Conservation (phyloP, 1,140 invertebrate species). For the Zaprionus tsacasi region DNA sequence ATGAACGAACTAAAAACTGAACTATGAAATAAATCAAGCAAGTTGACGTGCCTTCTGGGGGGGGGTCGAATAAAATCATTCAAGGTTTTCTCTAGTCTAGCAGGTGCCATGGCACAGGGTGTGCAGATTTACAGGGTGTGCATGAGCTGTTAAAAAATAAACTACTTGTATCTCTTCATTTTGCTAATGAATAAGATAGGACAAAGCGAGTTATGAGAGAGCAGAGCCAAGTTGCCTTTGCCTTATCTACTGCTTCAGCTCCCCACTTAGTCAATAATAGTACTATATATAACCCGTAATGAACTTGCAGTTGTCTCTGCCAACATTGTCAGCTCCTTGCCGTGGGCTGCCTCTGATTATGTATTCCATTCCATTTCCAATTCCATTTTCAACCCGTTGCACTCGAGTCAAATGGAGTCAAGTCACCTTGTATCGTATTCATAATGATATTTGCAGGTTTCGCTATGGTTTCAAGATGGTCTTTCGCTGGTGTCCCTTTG, state of each 20-base stretch:
- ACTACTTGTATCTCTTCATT: background rate
- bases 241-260: background rate
- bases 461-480: slow-evolving; percentile 94
- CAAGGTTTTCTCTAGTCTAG: slow-evolving; percentile 4
- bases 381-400: slow-evolving; percentile 27
- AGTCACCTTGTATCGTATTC: background rate
- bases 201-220: too few relatives aligned
- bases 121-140: slow-evolving; percentile 8
- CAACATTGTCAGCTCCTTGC: background rate
- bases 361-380: slow-evolving; percentile 8
- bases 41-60: slow-evolving; percentile 29
- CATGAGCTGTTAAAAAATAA: background rate
- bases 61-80: slow-evolving; percentile 28
- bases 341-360: slow-evolving; percentile 1
- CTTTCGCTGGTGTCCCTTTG: slow-evolving; percentile 92
- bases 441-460: slow-evolving; percentile 88
- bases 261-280: background rate
- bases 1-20: slow-evolving; percentile 10
- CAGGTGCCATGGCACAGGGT: background rate
- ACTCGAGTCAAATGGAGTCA: slow-evolving; percentile 12
- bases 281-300: background rate
- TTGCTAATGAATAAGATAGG: slow-evolving; percentile 1
- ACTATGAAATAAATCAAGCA: slow-evolving; percentile 52
- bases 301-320: slow-evolving; percentile 2
- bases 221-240: background rate